Conservation (phyloP, 2,113 vertebrate species). For the Bufo bufo region DNA sequence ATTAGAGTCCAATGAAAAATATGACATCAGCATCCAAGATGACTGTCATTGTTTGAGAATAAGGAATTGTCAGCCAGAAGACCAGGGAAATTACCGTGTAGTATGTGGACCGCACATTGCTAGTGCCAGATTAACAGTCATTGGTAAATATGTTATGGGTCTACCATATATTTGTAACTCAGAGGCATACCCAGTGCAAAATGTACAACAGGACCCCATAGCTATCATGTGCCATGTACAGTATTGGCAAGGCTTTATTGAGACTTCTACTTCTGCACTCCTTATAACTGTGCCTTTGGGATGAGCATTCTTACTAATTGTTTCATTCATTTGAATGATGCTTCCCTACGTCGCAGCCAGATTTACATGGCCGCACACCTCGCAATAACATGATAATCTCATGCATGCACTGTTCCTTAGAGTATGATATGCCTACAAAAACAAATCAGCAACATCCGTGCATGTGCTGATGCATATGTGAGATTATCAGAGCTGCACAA, state of each 20-base stretch:
- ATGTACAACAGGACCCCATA: background rate
- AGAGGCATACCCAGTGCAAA: background rate
- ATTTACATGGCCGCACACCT: no score
- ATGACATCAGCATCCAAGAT: constrained; percentile 83
- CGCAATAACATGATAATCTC: no score
- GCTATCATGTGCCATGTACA: background rate
- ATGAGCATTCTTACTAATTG: no score
- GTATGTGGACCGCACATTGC: constrained; percentile 96
- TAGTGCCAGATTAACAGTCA: constrained; percentile 87
- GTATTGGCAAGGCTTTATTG: background rate
- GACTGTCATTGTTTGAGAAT: constrained; percentile 85
- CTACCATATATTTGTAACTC: background rate
- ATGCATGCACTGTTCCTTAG: no score
- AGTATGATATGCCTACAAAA: no score
- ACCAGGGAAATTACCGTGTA: constrained; percentile 92
- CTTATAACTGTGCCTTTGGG: background rate
- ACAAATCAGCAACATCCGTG: no score
- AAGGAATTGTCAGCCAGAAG: constrained; percentile 82
- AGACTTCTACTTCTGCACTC: background rate
- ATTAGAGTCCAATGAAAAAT: constrained; percentile 84
- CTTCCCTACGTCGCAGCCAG: no score
- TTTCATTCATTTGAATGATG: no score
- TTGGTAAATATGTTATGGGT: constrained; percentile 77
- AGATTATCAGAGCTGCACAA: no score
- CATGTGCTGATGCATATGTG: no score